A percentile compares a stretch with the other conserved stretches of the same genome.
These are phyloP conservation scores for Coregonus ussuriensis DNA, from an alignment of 2,797 vertebrate genomes.

Conservation along the genomic window DNA sequence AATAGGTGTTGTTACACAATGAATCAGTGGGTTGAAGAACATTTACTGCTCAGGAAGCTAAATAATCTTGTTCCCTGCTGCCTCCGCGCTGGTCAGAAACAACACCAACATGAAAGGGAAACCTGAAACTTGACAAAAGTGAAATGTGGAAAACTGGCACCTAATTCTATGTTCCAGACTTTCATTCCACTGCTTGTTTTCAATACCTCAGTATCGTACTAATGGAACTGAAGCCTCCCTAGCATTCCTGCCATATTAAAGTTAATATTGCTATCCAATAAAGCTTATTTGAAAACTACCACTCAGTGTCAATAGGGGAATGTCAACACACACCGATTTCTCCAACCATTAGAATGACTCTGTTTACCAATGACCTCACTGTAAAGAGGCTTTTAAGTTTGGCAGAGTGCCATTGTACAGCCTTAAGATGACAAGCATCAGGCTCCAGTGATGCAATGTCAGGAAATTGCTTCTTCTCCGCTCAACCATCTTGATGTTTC, in stretches of 20 bases:
- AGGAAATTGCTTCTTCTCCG: conserved; percentile 29
- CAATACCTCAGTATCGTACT: not conserved
- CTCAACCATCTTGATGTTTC: conserved; percentile 7
- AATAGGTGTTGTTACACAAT: conserved; percentile 35
- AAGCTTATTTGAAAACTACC: not conserved
- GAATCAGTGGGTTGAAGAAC: conserved; percentile 21
- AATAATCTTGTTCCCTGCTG: too few relatives aligned
- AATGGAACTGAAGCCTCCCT: not conserved
- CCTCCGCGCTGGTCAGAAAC: too few relatives aligned
- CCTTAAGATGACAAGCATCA: conserved; percentile 23
- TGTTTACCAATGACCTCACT: conserved; percentile 34
- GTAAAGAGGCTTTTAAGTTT: conserved; percentile 23
- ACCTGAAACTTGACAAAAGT: too few relatives aligned
- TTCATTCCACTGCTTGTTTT: not conserved
- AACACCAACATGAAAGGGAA: too few relatives aligned
- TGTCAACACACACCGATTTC: not conserved
- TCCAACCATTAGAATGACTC: conserved; percentile 1
- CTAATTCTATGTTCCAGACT: too few relatives aligned
- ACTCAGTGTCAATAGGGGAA: not conserved
- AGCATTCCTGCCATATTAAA: not conserved
- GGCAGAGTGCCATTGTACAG: conserved; percentile 20
- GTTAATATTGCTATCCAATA: not conserved
- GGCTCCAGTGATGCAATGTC: conserved; percentile 45
- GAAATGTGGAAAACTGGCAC: too few relatives aligned
- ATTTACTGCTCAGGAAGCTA: too few relatives aligned